Percentiles rank a stretch among this genome's conserved stretches.
Conservation (phyloP, 2,888 invertebrate genomes). For the Hyalella azteca region DNA sequence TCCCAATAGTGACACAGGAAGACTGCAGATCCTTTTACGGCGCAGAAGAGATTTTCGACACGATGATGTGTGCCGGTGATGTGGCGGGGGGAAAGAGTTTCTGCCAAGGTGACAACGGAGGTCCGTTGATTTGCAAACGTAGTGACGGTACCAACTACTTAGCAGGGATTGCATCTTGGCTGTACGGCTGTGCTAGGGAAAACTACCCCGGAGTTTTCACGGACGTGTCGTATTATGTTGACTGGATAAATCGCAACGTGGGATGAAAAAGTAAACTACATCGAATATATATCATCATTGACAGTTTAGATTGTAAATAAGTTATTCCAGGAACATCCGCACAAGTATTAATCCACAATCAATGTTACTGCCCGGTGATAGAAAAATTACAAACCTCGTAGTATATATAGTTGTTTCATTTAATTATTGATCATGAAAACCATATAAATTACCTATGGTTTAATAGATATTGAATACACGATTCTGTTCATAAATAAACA, state of each 20-base stretch:
- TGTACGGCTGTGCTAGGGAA: constrained; percentile 59
- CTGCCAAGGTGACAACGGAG: constrained; percentile 60
- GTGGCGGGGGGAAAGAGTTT: constrained; percentile 58
- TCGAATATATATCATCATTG: too few species aligned
- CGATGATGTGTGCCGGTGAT: constrained; percentile 60
- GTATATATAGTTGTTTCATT: too few species aligned
- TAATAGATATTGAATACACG: too few species aligned
- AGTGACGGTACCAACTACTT: constrained; percentile 43
- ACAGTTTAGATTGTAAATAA: too few species aligned
- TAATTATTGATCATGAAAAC: too few species aligned
- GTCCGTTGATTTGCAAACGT: constrained; percentile 57
- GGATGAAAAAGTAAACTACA: too few species aligned
- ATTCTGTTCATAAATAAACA: too few species aligned
- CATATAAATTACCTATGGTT: too few species aligned
- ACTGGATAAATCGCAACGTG: constrained; percentile 58
- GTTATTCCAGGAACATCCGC: too few species aligned
- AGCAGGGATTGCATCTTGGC: constrained; percentile 59
- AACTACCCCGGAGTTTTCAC: constrained; percentile 59
- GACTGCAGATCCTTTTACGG: constrained; percentile 57
- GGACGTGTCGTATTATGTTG: constrained; percentile 57
- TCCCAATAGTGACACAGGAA: constrained; percentile 58
- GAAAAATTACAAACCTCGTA: too few species aligned
- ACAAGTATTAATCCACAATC: too few species aligned
- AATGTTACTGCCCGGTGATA: too few species aligned
- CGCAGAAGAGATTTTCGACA: constrained; percentile 51